phyloP scores from a whole-genome alignment of 2,888 invertebrate species.

The Mesochorus sp. region DNA sequence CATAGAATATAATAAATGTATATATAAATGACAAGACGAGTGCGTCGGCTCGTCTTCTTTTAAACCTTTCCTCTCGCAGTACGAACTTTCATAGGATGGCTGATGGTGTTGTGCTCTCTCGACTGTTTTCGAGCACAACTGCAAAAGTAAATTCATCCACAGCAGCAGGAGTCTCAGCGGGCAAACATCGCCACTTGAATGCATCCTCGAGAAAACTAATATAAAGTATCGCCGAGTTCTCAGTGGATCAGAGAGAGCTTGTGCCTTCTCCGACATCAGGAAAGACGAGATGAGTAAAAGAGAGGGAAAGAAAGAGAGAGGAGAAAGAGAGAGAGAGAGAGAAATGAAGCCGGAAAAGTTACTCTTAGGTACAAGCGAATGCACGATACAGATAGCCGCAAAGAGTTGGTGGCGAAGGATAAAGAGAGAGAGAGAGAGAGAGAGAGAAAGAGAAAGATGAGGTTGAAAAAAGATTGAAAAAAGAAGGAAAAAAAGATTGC shows the following conservation, averaged over 20 bases:
- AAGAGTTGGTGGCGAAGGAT: constrained; percentile 6
- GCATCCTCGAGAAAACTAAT: constrained; percentile 75
- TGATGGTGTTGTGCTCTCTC: constrained; percentile 5
- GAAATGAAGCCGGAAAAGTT: constrained; percentile 21
- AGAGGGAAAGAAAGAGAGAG: neutral
- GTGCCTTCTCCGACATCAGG: neutral
- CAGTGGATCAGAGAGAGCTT: constrained; percentile 17
- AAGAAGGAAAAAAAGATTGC: neutral
- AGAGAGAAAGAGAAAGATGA: neutral
- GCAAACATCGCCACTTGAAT: constrained; percentile 69
- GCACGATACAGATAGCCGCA: constrained; percentile 10
- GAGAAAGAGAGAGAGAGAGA: neutral
- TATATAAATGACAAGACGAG: too few species aligned
- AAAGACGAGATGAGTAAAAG: neutral
- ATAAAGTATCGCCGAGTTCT: constrained; percentile 70
- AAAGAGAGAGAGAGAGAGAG: neutral
- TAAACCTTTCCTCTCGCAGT: too few species aligned
- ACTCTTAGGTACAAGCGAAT: constrained; percentile 5
- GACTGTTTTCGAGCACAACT: constrained; percentile 3
- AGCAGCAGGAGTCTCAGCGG: constrained; percentile 11
- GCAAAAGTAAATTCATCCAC: constrained; percentile 10
- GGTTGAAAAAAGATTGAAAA: too few species aligned
- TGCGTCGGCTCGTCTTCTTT: too few species aligned
- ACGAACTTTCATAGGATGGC: too few species aligned
- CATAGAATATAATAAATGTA: too few species aligned